These are phyloP conservation scores for Antheraea mylitta DNA, from an alignment of 1,140 invertebrate species.

Conservation along the genomic window DNA sequence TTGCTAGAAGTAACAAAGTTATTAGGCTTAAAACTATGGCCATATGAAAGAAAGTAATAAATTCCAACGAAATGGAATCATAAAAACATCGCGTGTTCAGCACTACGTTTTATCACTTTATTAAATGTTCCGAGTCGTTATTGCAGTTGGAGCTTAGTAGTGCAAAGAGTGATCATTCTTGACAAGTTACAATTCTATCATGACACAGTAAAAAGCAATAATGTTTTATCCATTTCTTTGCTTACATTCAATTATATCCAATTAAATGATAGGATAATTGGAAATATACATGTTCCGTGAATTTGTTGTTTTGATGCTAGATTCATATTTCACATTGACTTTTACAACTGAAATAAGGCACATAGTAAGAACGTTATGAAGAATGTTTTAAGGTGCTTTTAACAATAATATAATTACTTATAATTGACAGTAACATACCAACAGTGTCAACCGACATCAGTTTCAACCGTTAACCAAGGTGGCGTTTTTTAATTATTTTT, in stretches of 20 bases:
- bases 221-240: not conserved
- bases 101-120: conserved; percentile 64
- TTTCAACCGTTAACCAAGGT: too few relatives aligned
- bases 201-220: conserved; percentile 23
- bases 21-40: conserved; percentile 30
- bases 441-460: too few relatives aligned
- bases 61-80: conserved; percentile 44
- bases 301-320: not conserved
- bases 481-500: too few relatives aligned
- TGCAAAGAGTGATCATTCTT: conserved; percentile 24
- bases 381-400: too few relatives aligned
- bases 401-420: too few relatives aligned
- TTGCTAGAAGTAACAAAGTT: conserved; percentile 27
- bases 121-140: conserved; percentile 43
- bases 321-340: too few relatives aligned
- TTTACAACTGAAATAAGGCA: too few relatives aligned
- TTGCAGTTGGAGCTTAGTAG: conserved; percentile 18
- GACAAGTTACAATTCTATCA: conserved; percentile 18
- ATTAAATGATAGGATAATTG: not conserved
- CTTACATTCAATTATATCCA: not conserved
- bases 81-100: conserved; percentile 62
- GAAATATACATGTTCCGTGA: not conserved
- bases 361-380: too few relatives aligned
- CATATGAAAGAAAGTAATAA: conserved; percentile 26
- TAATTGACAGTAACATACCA: too few relatives aligned